Evolutionary conservation across 1,140 invertebrate species (phyloP).

Genomic region (Cotesia glomerata): DNA sequence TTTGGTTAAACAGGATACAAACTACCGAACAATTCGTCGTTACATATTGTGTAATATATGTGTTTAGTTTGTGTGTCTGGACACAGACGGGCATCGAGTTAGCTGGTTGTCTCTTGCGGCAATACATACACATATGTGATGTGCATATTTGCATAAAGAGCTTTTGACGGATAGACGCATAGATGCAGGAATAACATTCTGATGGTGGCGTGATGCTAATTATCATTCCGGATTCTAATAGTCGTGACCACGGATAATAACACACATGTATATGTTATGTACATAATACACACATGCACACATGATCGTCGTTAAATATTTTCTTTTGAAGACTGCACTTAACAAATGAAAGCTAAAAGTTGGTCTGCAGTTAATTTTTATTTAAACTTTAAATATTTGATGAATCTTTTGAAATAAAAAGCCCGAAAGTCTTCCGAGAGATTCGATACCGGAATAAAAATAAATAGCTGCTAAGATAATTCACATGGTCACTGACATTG

Average conservation of each 20-base stretch:
- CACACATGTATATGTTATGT: not conserved
- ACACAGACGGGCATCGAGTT: not conserved
- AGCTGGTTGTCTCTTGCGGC: conserved; percentile 9
- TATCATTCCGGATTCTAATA: conserved; percentile 37
- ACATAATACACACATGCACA: not conserved
- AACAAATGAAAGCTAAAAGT: not conserved
- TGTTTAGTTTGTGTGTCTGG: not conserved
- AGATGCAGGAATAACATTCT: conserved; percentile 24
- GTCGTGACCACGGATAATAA: conserved; percentile 13
- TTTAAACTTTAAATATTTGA: not conserved
- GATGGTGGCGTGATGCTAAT: conserved; percentile 42
- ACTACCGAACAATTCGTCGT: conserved; percentile 20
- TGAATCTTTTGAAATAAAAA: not conserved
- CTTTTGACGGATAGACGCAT: conserved; percentile 27
- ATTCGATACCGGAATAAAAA: not conserved
- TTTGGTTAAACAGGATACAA: conserved; percentile 24
- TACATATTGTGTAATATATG: conserved; percentile 8
- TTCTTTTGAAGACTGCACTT: not conserved
- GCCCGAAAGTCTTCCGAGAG: not conserved
- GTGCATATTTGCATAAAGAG: conserved; percentile 31
- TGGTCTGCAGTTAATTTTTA: not conserved
- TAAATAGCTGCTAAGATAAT: conserved; percentile 11
- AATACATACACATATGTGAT: not conserved
- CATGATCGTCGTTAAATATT: not conserved
- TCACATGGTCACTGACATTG: conserved; percentile 23